These are phyloP conservation scores for Schizaphis graminum DNA, from an alignment of 2,888 invertebrate species.

Conservation along the genomic window DNA sequence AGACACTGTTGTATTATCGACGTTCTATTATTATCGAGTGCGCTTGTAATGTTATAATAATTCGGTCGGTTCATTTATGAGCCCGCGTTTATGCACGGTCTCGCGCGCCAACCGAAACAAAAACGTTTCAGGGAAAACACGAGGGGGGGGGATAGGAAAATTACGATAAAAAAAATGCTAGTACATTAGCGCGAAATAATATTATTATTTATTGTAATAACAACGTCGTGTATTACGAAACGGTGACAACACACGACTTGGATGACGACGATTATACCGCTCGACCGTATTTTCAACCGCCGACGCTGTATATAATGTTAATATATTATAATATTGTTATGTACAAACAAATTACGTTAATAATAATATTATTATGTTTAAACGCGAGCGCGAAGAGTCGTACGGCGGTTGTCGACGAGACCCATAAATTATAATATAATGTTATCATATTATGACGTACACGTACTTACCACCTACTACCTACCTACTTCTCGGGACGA, in stretches of 20 bases:
- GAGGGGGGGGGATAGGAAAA: neutral
- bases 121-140: neutral
- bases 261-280: neutral
- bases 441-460: neutral
- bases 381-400: neutral
- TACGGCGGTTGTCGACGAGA: neutral
- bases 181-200: neutral
- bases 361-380: neutral
- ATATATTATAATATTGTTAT: neutral
- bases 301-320: neutral
- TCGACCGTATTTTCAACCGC: neutral
- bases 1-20: neutral
- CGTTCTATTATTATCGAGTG: neutral
- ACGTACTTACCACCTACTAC: neutral
- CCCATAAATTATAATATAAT: neutral
- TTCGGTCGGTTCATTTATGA: constrained; percentile 17
- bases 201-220: neutral
- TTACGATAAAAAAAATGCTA: neutral
- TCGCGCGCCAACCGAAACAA: neutral
- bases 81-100: constrained; percentile 5
- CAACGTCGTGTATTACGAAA: neutral
- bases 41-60: neutral
- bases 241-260: neutral
- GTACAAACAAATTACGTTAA: neutral
- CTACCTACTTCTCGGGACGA: neutral